These are phyloP conservation scores for Drosophila differens DNA, from an alignment of 2,888 invertebrate genomes.

Conservation along the genomic window DNA sequence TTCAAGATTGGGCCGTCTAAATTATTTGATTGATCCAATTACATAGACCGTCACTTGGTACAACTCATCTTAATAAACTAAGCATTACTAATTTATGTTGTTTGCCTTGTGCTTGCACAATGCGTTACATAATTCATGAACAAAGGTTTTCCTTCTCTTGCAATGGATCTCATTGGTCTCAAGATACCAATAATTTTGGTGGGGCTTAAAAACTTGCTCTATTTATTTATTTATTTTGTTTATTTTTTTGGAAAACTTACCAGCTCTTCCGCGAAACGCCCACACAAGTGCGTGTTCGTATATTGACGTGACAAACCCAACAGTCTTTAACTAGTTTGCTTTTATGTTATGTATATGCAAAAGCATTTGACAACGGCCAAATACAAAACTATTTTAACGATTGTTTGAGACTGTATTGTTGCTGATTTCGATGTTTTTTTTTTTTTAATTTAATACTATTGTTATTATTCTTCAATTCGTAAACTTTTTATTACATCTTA, in stretches of 20 bases:
- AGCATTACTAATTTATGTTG: not conserved
- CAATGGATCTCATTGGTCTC: not conserved
- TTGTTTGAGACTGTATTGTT: conserved; percentile 26
- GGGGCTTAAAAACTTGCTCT: conserved; percentile 20
- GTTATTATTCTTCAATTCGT: conserved; percentile 29
- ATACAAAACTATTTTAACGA: conserved; percentile 13
- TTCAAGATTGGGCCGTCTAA: not conserved
- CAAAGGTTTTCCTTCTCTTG: not conserved
- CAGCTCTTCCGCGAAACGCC: conserved; percentile 22
- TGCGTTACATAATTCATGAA: not conserved
- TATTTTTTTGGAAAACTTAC: conserved; percentile 14
- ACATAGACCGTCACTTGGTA: not conserved
- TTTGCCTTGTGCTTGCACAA: too few relatives aligned
- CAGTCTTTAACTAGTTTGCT: conserved; percentile 4
- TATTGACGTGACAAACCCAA: conserved; percentile 15
- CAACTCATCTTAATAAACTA: not conserved
- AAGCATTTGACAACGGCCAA: conserved; percentile 11
- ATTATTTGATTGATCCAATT: not conserved
- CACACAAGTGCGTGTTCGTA: conserved; percentile 5
- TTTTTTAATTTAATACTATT: conserved; percentile 22
- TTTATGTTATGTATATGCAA: conserved; percentile 36
- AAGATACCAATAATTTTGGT: not conserved
- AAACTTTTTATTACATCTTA: conserved; percentile 17
- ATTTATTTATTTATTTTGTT: not conserved
- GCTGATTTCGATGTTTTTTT: conserved; percentile 22